Evolutionary conservation across 2,888 invertebrate species (phyloP).

Genomic region (Trisateles emortualis): DNA sequence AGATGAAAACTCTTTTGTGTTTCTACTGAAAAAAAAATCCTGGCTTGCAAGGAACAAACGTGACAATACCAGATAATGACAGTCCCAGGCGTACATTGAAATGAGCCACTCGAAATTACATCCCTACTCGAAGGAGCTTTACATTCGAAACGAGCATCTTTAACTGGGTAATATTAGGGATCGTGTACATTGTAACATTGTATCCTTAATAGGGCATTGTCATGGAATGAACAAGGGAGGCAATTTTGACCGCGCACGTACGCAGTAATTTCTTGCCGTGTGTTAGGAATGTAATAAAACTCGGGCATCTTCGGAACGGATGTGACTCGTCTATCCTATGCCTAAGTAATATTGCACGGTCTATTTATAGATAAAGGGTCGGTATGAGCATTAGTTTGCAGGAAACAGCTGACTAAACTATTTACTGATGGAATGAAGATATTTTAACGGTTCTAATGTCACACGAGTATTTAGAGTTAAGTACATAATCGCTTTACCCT

Average conservation of each 20-base stretch:
- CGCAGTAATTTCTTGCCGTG: slow-evolving; percentile 63
- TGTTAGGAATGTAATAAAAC: slow-evolving; percentile 76
- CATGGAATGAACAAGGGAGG: slow-evolving; percentile 62
- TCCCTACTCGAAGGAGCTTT: slow-evolving; percentile 45
- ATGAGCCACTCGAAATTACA: slow-evolving; percentile 57
- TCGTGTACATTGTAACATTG: slow-evolving; percentile 62
- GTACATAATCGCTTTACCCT: too few relatives aligned
- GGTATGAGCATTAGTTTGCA: slow-evolving; percentile 4
- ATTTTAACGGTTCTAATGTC: neutral
- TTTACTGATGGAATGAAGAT: slow-evolving; percentile 1
- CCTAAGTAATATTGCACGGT: slow-evolving; percentile 19
- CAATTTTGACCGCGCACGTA: slow-evolving; percentile 71
- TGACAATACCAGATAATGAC: slow-evolving; percentile 59
- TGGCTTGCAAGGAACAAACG: slow-evolving; percentile 38
- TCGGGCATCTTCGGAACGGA: slow-evolving; percentile 64
- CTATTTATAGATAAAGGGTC: slow-evolving; percentile 30
- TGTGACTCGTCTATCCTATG: slow-evolving; percentile 54
- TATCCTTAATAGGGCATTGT: slow-evolving; percentile 74
- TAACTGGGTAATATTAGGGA: slow-evolving; percentile 49
- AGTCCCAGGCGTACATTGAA: slow-evolving; percentile 62
- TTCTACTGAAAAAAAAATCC: slow-evolving; percentile 35
- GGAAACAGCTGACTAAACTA: slow-evolving; percentile 4
- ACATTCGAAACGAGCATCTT: slow-evolving; percentile 51
- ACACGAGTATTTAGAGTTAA: neutral
- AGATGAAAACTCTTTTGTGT: slow-evolving; percentile 44